Base-by-base conservation (phyloP, 2,797 vertebrate species). In the Thaleichthys pacificus region DNA sequence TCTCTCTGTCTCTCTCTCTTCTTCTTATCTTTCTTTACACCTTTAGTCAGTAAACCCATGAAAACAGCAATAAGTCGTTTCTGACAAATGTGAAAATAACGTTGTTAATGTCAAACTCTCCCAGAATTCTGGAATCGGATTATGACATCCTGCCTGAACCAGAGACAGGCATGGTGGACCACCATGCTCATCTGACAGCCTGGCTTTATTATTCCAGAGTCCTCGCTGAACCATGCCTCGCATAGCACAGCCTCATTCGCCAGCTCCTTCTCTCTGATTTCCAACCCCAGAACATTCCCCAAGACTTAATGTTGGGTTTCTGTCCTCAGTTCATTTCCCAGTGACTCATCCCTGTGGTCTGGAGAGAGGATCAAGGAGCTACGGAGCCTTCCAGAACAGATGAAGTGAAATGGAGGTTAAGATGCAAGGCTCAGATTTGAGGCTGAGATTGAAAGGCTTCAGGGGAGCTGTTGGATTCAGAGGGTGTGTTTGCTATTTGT, bases 331-430 rank as follows among this genome's bases (percentile, higher is more conserved):
- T 91, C 87, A 89, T 90, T 91, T 90, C 89, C 82, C 88, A 78
- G 70, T 92, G 92, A 93, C 86, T 94, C 93, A 94, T 88, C 74
- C 71, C 81, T 91, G 91, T 69, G 92, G 93, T 93, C 91, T 93
- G 89, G 90, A 87, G 71, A 1, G 12, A 47, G 74, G 85, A 91
- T 92, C 86, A 87, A 88, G 82, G 80, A 78, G 83, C 76, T 74
- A 88, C 79, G 82, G 80, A 76, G 81, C 70, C 57, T 76, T 85
- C 84, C 80, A 63, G 49, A 79, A 83, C 77, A 82, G 78, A 38
- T 30, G 49, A 30, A 54, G 17, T 32, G 28, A 21, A 32, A 68
- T 21, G 54, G 30, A 49, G 28, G 86, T 82, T 82, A 80, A 88
- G 47, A 0, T 73, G 76, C 19, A 17, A 58, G 77, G 80, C 81